Evolutionary conservation across 2,888 invertebrate species (phyloP), one percentile per base, ranked within the genome.

Genomic region (Tinea semifulvella): DNA sequence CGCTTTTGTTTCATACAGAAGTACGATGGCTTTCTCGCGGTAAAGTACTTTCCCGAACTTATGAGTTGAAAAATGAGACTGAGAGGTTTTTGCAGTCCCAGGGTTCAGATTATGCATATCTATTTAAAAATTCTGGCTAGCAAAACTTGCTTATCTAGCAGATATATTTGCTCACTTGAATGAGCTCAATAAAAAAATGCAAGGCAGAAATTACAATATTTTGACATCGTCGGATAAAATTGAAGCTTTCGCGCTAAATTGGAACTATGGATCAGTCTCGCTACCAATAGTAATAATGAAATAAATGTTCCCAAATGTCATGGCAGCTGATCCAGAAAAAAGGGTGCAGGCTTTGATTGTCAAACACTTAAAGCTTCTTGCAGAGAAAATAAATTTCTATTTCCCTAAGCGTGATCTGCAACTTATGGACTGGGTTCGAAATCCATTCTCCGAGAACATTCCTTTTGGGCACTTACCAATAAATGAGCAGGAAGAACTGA

Each of bases 231-330:
- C 26, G 42, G 44, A 48, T 43, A 48, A 49, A 45, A 49, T 44
- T 40, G 44, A 43, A 47, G 46, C 42, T 46, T 48, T 47, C 40
- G 46, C 46, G 39, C 47, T 46, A 49, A 48, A 36, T 50, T 50
- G 46, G 45, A 44, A 36, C 45, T 48, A 49, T 49, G 49, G 50
- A 52, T 47, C 44, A 50, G 50, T 45, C 48, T 45, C 46, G 46
- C 48, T 45, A 49, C 47, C 44, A 49, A 49, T 48, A 47, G 43
- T 49, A 50, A 44, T 48, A 51, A 51, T 50, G 47, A 49, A 50
- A 52, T 48, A 49, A 50, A 52, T 48, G 45, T 51, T 52, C 47
- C 49, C 48, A 42, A 50, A 50, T 51, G 46, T 40, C 45, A 50
- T 47, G 45, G 39, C 48, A 45, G 47, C 47, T 26, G 48, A 49